These are phyloP conservation scores for Acleris literana DNA, from an alignment of 2,888 invertebrate species.

Conservation along the genomic window DNA sequence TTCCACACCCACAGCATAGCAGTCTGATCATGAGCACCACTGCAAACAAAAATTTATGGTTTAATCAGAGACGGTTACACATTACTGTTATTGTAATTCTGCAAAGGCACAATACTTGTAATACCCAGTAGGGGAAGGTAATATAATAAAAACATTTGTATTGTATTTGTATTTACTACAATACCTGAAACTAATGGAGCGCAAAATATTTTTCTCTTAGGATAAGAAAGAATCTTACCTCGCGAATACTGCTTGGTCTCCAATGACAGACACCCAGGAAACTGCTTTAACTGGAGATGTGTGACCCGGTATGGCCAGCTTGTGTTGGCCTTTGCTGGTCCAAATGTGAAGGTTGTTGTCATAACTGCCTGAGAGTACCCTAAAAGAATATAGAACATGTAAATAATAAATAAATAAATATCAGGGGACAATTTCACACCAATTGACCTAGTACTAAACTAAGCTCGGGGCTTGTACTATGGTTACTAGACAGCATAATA, in stretches of 20 bases:
- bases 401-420: no score
- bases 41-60: constrained; percentile 56
- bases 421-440: no score
- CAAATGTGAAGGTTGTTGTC: constrained; percentile 96
- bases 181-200: no score
- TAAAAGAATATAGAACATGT: constrained; percentile 57
- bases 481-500: no score
- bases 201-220: no score
- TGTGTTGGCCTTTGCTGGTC: constrained; percentile 93
- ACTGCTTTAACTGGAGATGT: constrained; percentile 94
- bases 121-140: no score
- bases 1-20: constrained; percentile 96
- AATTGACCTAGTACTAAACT: no score
- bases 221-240: constrained; percentile 72
- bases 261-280: constrained; percentile 90
- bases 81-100: no score
- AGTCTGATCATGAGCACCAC: constrained; percentile 96
- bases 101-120: no score
- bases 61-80: neutral
- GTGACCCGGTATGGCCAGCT: constrained; percentile 93
- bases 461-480: no score
- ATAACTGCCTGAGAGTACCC: constrained; percentile 96
- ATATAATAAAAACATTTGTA: no score
- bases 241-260: constrained; percentile 86
- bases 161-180: no score